Evolutionary conservation across 2,888 invertebrate species (phyloP), one percentile per base, ranked within the genome.

Genomic region (Callyntrura guangdongensis): DNA sequence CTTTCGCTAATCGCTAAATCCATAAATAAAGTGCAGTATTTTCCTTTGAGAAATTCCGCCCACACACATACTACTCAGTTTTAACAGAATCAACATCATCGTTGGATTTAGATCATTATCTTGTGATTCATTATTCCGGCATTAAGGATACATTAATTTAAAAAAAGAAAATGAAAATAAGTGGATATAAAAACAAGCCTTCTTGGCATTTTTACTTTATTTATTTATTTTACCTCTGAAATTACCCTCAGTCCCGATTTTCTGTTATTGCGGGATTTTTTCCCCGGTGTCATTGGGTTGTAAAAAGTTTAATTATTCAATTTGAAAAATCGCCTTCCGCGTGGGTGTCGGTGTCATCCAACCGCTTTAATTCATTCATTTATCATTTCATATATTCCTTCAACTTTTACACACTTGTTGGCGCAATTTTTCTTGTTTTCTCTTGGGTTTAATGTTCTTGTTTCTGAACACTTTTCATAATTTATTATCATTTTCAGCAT

Each of bases 291-390:
- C 79, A 79, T 27, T 27, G 53, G 14, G 45, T 49, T 79, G 56
- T 56, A 56, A 79, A 79, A 59, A 59, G 36, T n/a, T 56, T 14
- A 25, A 79, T 79, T 79, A 56, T 27, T 79, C 79, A 79, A 14
- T 56, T 79, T 79, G 79, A 79, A 79, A 79, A 79, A 56, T 79
- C 79, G 56, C 17, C 47, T 79, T 56, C 79, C 79, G 53, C 79
- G 79, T 79, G 79, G 79, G 79, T 27, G 79, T 79, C 79, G 79
- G 79, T 27, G 79, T 79, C 79, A 79, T n/a, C 14, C 36, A 36
- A 36, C 36, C 36, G 36, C 3, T 81, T 45, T 56, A 6, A 0
- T 61, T 53, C 45, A 47, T n/a, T 25, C 67, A 67, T 69, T 84
- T 49, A 84, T 82, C 84, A 49, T 82, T 45, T 56, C 12, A 79